phyloP scores from a whole-genome alignment of 2,797 vertebrate genomes.

The Acanthornis magna region DNA sequence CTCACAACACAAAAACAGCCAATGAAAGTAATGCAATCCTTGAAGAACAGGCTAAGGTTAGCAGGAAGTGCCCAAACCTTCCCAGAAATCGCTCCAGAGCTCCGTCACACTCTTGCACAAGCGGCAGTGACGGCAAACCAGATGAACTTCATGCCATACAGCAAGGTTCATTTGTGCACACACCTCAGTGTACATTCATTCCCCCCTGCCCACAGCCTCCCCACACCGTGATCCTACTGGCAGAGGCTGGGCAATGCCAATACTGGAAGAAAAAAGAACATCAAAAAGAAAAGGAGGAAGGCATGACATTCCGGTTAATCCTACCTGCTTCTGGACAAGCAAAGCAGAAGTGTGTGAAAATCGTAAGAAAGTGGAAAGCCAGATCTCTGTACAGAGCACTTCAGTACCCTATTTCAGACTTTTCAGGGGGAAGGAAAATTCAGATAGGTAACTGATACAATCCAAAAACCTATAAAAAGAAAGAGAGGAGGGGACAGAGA shows the following conservation, averaged over 20 bases:
- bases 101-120: conserved; percentile 18
- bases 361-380: conserved; percentile 11
- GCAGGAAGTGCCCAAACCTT: neutral
- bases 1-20: neutral
- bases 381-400: conserved; percentile 27
- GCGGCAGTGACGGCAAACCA: conserved; percentile 4
- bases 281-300: neutral
- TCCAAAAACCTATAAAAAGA: conserved; percentile 57
- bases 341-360: conserved; percentile 47
- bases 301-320: conserved; percentile 18
- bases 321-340: conserved; percentile 63
- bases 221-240: neutral
- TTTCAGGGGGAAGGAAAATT: conserved; percentile 16
- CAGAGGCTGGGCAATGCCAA: neutral
- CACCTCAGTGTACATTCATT: neutral
- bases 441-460: conserved; percentile 39
- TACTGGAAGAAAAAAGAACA: neutral
- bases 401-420: conserved; percentile 50
- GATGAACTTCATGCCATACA: conserved; percentile 31
- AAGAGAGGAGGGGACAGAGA: neutral
- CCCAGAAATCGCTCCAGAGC: neutral
- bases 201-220: neutral
- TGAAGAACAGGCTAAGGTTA: neutral
- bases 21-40: neutral
- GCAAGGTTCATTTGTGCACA: neutral